Base-by-base conservation (phyloP, 1,140 invertebrate genomes). In the Drosophila nikananu region DNA sequence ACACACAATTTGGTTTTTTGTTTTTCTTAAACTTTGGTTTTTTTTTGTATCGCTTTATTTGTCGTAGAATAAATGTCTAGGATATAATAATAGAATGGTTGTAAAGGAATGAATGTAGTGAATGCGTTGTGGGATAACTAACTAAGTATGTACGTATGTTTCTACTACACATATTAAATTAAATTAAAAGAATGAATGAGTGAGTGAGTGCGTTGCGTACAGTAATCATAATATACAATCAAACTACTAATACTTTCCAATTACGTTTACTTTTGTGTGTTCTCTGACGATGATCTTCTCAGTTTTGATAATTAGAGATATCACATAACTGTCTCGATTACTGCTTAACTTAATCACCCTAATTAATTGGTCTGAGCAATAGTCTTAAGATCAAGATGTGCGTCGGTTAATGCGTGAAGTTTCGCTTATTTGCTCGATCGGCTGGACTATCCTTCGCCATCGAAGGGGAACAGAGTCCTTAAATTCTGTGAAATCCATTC, bases 161-260 rank as follows among this genome's bases (percentile, higher is more conserved):
- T 10, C 30, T 35, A 35, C n/a, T n/a, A n/a, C n/a, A n/a, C 5
- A 17, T 17, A 15, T 55, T 49, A 49, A 49, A 57, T 57, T 57
- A 39, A 39, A 51, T 51, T 68, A 68, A 57, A 52, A 52, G 21
- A 52, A 49, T 25, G 48, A 27, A 46, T 41, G 19, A 41, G 21
- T 72, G 66, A 65, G 63, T 27, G 62, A 63, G 35, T 46, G 65
- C 35, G 19, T n/a, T 27, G 39, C 17, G 54, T 39, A 39, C 7
- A 37, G 44, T 51, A 68, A n/a, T 32, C 23, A 71, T 70, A 70
- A 72, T 59, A 51, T 49, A 51, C 13, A 51, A 73, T 60, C 54
- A 60, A 51, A 52, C 63, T 71, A 68, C 30, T 73, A 73, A 73
- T 73, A 73, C 70, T 73, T 72, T 73, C 70, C 67, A 73, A 51